Evolutionary conservation across 2,797 vertebrate genomes (phyloP).

Genomic region (Platalea minor): DNA sequence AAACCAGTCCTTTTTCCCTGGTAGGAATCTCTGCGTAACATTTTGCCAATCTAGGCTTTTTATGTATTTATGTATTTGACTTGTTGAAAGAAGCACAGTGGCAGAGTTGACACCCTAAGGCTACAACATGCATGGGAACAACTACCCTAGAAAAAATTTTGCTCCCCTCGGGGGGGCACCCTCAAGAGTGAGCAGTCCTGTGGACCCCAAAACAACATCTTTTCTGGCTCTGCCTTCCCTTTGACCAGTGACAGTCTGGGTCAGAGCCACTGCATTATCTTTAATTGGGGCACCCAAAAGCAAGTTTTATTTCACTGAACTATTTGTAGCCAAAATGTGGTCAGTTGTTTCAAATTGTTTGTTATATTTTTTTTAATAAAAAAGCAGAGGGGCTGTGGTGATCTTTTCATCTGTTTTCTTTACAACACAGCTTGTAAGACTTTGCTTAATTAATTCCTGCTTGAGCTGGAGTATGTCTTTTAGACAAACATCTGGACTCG

Average conservation of each 20-base stretch:
- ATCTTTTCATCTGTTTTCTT: conserved; percentile 30
- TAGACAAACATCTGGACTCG: conserved; percentile 37
- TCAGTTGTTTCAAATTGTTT: background rate
- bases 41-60: background rate
- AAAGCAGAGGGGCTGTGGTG: background rate
- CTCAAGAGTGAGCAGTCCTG: background rate
- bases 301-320: background rate
- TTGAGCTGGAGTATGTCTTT: conserved; percentile 22
- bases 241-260: background rate
- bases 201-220: background rate
- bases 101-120: background rate
- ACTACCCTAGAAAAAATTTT: background rate
- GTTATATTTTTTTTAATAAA: background rate
- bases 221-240: background rate
- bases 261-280: background rate
- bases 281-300: background rate
- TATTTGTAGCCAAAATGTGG: background rate
- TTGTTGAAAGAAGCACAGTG: background rate
- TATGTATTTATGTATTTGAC: background rate
- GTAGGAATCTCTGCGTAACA: background rate
- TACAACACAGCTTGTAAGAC: conserved; percentile 1
- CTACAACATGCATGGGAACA: background rate
- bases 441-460: conserved; percentile 48
- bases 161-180: background rate
- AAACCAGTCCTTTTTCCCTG: background rate